Evolutionary conservation across 2,797 vertebrate species (phyloP).

Genomic region (Chelmon rostratus): DNA sequence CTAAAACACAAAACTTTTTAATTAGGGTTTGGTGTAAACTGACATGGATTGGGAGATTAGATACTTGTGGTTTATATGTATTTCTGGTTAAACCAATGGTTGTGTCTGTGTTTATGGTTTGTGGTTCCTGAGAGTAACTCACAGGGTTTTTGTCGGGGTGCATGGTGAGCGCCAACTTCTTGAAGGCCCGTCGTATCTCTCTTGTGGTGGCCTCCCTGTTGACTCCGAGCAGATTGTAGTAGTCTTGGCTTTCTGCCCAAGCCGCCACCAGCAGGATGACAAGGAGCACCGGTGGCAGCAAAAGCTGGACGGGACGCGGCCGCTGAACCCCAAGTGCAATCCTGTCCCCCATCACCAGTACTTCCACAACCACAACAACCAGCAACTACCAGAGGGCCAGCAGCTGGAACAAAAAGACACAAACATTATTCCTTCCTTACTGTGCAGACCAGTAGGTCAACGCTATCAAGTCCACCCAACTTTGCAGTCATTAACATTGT

Average conservation of each 20-base stretch:
- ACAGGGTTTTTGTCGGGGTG: conserved; percentile 98
- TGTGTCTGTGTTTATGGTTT: neutral
- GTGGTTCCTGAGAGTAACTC: conserved; percentile 18
- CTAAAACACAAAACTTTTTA: conserved; percentile 73
- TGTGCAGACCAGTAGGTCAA: neutral
- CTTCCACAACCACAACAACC: conserved; percentile 5
- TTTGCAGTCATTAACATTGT: neutral
- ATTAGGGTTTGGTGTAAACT: fast-evolving
- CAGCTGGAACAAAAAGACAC: conserved; percentile 22
- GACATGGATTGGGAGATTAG: neutral
- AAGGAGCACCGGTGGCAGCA: conserved; percentile 69
- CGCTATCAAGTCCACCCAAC: neutral
- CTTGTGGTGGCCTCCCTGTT: conserved; percentile 91
- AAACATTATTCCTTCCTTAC: neutral
- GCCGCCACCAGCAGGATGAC: conserved; percentile 76
- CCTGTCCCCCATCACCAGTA: conserved; percentile 45
- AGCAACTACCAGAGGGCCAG: neutral
- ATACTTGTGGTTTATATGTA: neutral
- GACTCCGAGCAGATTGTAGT: conserved; percentile 92
- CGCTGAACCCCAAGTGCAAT: neutral
- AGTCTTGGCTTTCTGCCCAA: conserved; percentile 86
- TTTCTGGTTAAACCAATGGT: neutral
- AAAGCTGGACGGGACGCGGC: neutral
- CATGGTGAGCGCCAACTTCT: conserved; percentile 95
- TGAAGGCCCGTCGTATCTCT: conserved; percentile 96